phyloP scores from a whole-genome alignment of 23 tunicate species.

The Ciona savignyi region DNA sequence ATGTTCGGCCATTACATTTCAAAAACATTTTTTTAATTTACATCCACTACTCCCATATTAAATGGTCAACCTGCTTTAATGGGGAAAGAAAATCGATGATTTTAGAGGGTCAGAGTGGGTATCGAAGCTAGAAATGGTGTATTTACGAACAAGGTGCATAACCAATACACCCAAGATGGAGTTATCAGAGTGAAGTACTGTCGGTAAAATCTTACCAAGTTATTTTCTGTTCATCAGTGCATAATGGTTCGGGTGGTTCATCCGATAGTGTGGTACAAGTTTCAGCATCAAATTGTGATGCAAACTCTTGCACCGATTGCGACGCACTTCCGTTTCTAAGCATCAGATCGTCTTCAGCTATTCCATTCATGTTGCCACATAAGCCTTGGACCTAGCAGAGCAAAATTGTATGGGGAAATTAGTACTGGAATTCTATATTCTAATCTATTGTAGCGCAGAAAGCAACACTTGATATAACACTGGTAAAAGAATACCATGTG shows the following conservation, averaged over 20 bases:
- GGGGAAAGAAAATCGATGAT: too few species aligned
- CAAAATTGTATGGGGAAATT: not conserved
- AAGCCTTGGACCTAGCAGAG: constrained; percentile 23
- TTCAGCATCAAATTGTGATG: constrained; percentile 1
- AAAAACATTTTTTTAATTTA: too few species aligned
- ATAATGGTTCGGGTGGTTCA: not conserved
- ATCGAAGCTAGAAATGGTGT: too few species aligned
- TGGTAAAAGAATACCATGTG: not conserved
- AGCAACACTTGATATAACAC: not conserved
- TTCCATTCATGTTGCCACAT: constrained; percentile 64
- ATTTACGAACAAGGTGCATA: too few species aligned
- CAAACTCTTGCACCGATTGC: constrained; percentile 11
- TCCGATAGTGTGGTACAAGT: not conserved
- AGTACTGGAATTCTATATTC: not conserved
- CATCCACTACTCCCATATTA: too few species aligned
- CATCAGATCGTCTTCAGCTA: constrained; percentile 32
- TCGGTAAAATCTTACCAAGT: constrained; percentile 15
- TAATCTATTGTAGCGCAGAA: not conserved
- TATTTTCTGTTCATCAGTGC: constrained; percentile 13
- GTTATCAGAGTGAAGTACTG: too few species aligned
- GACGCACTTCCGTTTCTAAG: not conserved
- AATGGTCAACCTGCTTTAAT: too few species aligned
- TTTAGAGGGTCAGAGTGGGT: too few species aligned
- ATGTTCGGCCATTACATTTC: too few species aligned
- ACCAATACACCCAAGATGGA: too few species aligned